Percentiles rank a stretch among this genome's conserved stretches.
phyloP scores from a whole-genome alignment of 2,888 invertebrate genomes.

The Apocheima hispidaria region DNA sequence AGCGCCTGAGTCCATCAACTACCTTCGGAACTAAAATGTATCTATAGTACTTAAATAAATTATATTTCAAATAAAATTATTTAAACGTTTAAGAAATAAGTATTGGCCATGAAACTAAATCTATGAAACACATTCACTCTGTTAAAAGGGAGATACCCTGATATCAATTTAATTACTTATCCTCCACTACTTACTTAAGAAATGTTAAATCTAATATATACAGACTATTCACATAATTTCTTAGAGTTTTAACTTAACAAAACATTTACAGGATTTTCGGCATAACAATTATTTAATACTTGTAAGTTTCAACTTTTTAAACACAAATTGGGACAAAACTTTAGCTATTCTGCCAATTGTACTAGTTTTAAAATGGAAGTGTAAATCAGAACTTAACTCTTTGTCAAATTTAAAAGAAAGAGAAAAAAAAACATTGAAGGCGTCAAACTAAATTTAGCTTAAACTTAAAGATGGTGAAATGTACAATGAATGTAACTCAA shows the following conservation, averaged over 20 bases:
- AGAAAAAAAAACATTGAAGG: no score
- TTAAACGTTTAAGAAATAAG: no score
- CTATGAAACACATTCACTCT: conserved; percentile 60
- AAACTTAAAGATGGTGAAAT: no score
- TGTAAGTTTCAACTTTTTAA: neutral
- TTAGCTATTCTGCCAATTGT: no score
- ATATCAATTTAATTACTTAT: conserved; percentile 74
- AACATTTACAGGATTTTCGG: neutral
- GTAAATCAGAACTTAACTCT: no score
- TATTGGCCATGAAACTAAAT: conserved; percentile 52
- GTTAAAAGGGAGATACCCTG: conserved; percentile 81
- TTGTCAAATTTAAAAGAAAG: no score
- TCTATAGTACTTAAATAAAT: neutral
- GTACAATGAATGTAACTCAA: no score
- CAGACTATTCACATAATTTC: conserved; percentile 61
- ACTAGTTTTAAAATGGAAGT: no score
- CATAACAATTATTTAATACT: neutral
- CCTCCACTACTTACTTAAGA: conserved; percentile 67
- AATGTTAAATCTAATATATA: conserved; percentile 66
- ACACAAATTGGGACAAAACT: neutral
- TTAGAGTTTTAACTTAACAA: conserved; percentile 40
- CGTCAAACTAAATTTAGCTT: no score
- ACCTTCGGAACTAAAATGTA: no score
- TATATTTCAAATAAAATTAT: neutral
- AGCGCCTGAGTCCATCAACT: no score